A percentile compares a stretch with the other conserved stretches of the same genome.
These are phyloP conservation scores for Morinoia aosen DNA, from an alignment of 2,888 invertebrate genomes.

Conservation along the genomic window DNA sequence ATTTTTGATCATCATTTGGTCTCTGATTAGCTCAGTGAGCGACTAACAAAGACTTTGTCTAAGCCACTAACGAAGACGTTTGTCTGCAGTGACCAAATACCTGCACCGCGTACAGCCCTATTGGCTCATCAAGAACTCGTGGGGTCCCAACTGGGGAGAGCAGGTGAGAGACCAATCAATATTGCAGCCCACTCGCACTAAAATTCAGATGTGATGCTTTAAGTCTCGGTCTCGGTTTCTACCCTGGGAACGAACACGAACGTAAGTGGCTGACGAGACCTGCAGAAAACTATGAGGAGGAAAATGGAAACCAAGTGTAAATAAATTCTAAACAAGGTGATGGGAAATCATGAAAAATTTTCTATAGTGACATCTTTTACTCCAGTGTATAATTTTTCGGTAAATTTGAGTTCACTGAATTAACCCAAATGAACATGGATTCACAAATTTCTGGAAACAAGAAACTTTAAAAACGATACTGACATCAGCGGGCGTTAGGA, in stretches of 20 bases:
- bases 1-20: background rate
- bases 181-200: background rate
- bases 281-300: background rate
- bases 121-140: constrained; percentile 75
- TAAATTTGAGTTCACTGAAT: background rate
- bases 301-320: too few species aligned
- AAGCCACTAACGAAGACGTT: background rate
- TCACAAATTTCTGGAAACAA: background rate
- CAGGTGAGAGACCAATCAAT: constrained; percentile 70
- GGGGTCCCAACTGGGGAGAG: constrained; percentile 74
- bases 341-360: background rate
- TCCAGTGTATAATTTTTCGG: background rate
- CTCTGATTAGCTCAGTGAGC: background rate
- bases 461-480: background rate
- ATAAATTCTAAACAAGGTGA: too few species aligned
- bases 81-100: constrained; percentile 69
- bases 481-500: background rate
- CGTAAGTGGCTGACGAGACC: background rate
- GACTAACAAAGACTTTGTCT: too few species aligned
- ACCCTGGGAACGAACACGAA: background rate
- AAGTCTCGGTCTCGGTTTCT: background rate
- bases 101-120: constrained; percentile 71
- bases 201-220: background rate
- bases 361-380: background rate
- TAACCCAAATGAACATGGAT: background rate